Conservation (phyloP, 1,140 invertebrate species). For the Trichogramma pretiosum region DNA sequence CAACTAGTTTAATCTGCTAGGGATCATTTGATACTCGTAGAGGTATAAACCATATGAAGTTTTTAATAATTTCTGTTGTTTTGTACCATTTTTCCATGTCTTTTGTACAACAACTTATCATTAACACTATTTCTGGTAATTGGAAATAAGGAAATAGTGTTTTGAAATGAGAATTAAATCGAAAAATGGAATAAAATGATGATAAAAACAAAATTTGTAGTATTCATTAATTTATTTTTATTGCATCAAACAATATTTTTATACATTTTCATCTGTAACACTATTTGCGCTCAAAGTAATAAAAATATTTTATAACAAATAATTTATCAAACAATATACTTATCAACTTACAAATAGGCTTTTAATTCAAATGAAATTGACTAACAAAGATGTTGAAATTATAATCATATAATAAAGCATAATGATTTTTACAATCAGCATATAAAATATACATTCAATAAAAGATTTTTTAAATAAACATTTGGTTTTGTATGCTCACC, state of each 20-base stretch:
- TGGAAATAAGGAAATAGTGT: too few relatives aligned
- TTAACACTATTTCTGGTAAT: too few relatives aligned
- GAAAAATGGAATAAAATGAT: too few relatives aligned
- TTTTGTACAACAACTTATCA: too few relatives aligned
- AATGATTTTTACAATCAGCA: too few relatives aligned
- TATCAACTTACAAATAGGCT: conserved; percentile 14
- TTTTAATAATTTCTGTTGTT: background rate
- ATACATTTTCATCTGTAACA: conserved; percentile 10
- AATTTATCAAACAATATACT: conserved; percentile 20
- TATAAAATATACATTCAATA: too few relatives aligned
- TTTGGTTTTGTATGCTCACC: too few relatives aligned
- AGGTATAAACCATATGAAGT: background rate
- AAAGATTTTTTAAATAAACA: too few relatives aligned
- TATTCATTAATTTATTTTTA: conserved; percentile 15
- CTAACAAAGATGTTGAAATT: background rate
- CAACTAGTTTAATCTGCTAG: too few relatives aligned
- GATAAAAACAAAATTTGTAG: background rate
- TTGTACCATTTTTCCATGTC: too few relatives aligned
- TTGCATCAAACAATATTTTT: conserved; percentile 16
- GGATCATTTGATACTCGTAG: too few relatives aligned
- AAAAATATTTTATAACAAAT: conserved; percentile 17
- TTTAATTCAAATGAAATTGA: conserved; percentile 16
- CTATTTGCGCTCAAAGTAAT: conserved; percentile 15
- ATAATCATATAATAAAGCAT: background rate
- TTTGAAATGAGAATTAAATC: too few relatives aligned